Percentiles rank a stretch among this genome's conserved stretches.
These are phyloP conservation scores for Gadus chalcogrammus DNA, from an alignment of 2,113 vertebrate species.

Conservation along the genomic window DNA sequence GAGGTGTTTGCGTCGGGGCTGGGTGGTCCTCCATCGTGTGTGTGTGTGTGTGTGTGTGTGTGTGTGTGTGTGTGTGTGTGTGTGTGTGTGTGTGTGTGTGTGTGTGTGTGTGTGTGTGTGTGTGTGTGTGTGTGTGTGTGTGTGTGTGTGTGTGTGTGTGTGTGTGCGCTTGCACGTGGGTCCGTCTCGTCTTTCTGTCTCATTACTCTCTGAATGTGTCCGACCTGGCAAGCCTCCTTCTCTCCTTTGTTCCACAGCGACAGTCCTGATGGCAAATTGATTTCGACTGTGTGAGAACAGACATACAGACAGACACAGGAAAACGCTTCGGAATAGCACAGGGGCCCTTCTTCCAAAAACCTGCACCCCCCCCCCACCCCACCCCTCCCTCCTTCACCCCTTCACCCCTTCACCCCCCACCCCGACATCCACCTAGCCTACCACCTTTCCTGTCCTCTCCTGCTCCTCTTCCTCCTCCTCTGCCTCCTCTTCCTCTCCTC, in stretches of 20 bases:
- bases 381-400: slow-evolving; percentile 26
- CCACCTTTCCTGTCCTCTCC: slow-evolving; percentile 48
- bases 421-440: slow-evolving; percentile 35
- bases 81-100: slow-evolving; percentile 15
- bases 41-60: slow-evolving; percentile 13
- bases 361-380: slow-evolving; percentile 28
- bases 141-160: slow-evolving; percentile 9
- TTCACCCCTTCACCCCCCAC: slow-evolving; percentile 21
- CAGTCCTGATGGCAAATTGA: slow-evolving; percentile 98
- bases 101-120: slow-evolving; percentile 4
- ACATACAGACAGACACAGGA: slow-evolving; percentile 80
- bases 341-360: slow-evolving; percentile 48
- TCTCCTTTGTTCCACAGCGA: slow-evolving; percentile 93
- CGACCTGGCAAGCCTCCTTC: slow-evolving; percentile 87
- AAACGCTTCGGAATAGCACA: slow-evolving; percentile 77
- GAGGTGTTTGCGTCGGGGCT: no score
- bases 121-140: slow-evolving; percentile 24
- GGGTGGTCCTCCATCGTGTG: no score
- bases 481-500: slow-evolving; percentile 6
- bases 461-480: slow-evolving; percentile 42
- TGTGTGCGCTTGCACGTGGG: slow-evolving; percentile 40
- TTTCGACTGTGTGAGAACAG: slow-evolving; percentile 98
- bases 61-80: slow-evolving; percentile 18
- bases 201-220: slow-evolving; percentile 79
- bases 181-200: slow-evolving; percentile 63